Evolutionary conservation across 2,113 vertebrate genomes (phyloP), one percentile per base, ranked within the genome.

Genomic region (Tyto alba): DNA sequence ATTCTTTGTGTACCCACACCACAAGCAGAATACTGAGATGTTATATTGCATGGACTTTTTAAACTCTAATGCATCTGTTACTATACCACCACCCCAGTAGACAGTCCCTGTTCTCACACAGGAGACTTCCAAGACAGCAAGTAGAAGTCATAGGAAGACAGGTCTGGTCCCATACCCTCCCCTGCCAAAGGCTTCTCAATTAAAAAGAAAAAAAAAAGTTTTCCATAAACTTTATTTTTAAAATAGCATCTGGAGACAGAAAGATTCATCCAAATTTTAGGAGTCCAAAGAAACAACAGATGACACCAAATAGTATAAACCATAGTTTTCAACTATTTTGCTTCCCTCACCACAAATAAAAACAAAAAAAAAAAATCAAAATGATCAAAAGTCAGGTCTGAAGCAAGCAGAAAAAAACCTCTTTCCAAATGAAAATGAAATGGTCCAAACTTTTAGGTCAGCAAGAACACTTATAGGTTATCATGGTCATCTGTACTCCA

Each of bases 291-390:
- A 87, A 77, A 74, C 32, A 55, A 57, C 41, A 81, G 50, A 41
- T 48, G 11, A 74, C n/a, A 71, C 5, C 4, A 67, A 80, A 71
- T 1, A 30, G 10, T 34, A 62, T 12, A 74, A 94, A 74, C 7
- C 17, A 41, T 0, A 45, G 7, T 43, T 78, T 91, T 78, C 2
- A 3, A 47, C 5, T 55, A 32, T 30, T 74, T 77, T 55, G 11
- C 13, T 67, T 67, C n/a, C 16, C 10, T 4, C 5, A 4, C 3
- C 1, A 3, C n/a, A n/a, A n/a, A n/a, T 30, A 16, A 72, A 56
- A 63, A 72, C 22, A 32, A 27, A 20, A 45, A 43, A 48, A 22
- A 19, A 26, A 34, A 19, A 93, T 22, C 20, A 38, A 11, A 34
- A 71, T n/a, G 22, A 93, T 22, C 20, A 38, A 11, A 34, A 71